Base-by-base conservation (phyloP, 2,888 invertebrate genomes). In the Isotomurus palustris region DNA sequence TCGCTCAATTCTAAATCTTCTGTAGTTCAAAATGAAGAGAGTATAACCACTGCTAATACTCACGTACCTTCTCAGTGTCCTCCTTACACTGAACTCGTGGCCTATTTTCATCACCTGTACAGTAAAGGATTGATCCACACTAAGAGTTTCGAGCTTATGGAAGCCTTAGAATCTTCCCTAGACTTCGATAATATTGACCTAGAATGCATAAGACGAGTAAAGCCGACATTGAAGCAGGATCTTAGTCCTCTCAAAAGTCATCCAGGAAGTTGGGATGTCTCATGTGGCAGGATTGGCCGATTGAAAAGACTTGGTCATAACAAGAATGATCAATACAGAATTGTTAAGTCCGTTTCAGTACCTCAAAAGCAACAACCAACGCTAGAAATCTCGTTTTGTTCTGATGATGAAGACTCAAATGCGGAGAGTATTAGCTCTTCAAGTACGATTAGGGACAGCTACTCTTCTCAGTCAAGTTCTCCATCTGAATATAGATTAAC, bases 1-100 rank as follows among this genome's bases (percentile, higher is more conserved):
- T 22, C 24, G 21, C 21, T 19, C 22, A 43, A 43, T 24, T 3
- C 6, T 5, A 6, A 43, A 12, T 12, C 12, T 22, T 4, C 24
- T 12, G 6, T 22, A 22, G 6, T 19, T 22, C 22, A 17, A n/a
- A n/a, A n/a, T n/a, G n/a, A n/a, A n/a, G n/a, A n/a, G n/a, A n/a
- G n/a, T n/a, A n/a, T n/a, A n/a, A n/a, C n/a, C n/a, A n/a, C n/a
- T n/a, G n/a, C n/a, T n/a, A n/a, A n/a, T n/a, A n/a, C n/a, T 6
- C 19, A 43, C 43, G 22, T 25, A 12, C 59, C 59, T 22, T 60
- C 60, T 27, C 45, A 52, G 28, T 53, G 25, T 24, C 60, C 60
- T 14, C 60, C 60, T 19, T 60, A 60, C 38, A 36, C 41, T 22
- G 56, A 55, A 14, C 51, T 60, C n/a, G 56, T 56, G 2, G 51